Evolutionary conservation across 2,797 vertebrate genomes (phyloP).

Genomic region (Synanceia verrucosa): DNA sequence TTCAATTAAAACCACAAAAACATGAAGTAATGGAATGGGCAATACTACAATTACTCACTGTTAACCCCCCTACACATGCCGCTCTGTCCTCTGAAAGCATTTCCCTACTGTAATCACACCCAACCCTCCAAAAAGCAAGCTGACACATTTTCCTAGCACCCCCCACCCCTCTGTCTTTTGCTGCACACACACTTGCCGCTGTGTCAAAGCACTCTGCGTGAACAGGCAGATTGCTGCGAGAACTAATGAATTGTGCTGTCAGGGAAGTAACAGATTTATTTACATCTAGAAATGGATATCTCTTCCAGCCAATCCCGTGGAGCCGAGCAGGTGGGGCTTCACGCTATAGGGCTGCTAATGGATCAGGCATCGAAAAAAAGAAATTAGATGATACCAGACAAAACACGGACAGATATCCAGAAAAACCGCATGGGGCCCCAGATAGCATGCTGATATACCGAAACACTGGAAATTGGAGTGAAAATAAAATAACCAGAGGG

Average conservation of each 20-base stretch:
- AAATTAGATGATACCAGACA: background rate
- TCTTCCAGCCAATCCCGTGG: constrained; percentile 54
- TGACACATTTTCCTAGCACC: constrained; percentile 54
- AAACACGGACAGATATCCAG: constrained; percentile 22
- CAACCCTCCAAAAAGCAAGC: constrained; percentile 59
- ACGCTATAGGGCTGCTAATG: constrained; percentile 46
- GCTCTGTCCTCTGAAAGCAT: constrained; percentile 43
- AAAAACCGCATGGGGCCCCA: constrained; percentile 21
- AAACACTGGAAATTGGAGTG: constrained; percentile 42
- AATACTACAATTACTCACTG: constrained; percentile 27
- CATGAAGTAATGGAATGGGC: constrained; percentile 11
- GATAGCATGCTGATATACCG: constrained; percentile 3
- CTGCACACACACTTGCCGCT: constrained; percentile 45
- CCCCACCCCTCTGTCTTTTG: background rate
- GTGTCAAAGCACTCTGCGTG: constrained; percentile 58
- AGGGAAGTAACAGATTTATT: constrained; percentile 78
- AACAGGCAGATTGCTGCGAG: constrained; percentile 65
- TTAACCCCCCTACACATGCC: constrained; percentile 32
- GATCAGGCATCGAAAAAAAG: constrained; percentile 30
- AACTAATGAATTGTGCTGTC: constrained; percentile 79
- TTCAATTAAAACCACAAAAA: constrained; percentile 8
- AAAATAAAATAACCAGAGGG: constrained; percentile 47
- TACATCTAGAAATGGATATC: constrained; percentile 71
- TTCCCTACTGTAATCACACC: constrained; percentile 55
- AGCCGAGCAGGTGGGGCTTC: constrained; percentile 48